Evolutionary conservation across 2,888 invertebrate species (phyloP).

Genomic region (Ophioninae sp.): DNA sequence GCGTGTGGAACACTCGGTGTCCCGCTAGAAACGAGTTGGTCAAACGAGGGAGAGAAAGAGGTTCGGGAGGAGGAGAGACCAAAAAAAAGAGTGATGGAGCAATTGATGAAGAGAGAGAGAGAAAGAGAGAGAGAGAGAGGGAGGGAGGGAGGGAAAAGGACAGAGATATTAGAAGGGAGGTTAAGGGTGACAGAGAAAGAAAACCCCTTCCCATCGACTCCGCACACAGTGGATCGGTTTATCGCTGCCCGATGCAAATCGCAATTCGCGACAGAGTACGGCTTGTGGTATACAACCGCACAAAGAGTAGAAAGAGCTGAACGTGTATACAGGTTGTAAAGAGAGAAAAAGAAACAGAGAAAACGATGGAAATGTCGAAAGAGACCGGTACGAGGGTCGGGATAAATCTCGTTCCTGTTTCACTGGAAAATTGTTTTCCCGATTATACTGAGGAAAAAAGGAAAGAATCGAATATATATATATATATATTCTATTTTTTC

Average conservation of each 20-base stretch:
- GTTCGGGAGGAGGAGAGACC: not conserved
- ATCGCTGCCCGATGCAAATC: constrained; percentile 61
- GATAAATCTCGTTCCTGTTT: constrained; percentile 42
- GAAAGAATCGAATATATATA: constrained; percentile 53
- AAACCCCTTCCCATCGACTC: not conserved
- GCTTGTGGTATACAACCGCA: constrained; percentile 39
- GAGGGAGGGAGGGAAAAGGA: not conserved
- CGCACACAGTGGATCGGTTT: constrained; percentile 42
- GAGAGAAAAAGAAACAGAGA: not conserved
- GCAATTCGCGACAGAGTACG: constrained; percentile 53
- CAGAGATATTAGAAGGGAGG: not conserved
- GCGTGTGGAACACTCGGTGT: constrained; percentile 40
- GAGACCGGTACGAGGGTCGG: not conserved
- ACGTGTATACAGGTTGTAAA: not conserved
- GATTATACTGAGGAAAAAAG: constrained; percentile 63
- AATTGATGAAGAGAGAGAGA: not conserved
- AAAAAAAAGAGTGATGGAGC: not conserved
- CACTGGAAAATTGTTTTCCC: constrained; percentile 67
- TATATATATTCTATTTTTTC: not conserved
- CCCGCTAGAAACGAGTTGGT: constrained; percentile 52
- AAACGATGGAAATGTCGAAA: not conserved
- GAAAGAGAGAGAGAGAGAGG: not conserved
- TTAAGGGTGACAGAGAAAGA: constrained; percentile 16
- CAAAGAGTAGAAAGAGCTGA: constrained; percentile 17
- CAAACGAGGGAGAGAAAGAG: constrained; percentile 14